These are phyloP conservation scores for Sebastes melanostomus DNA, from an alignment of 2,797 vertebrate genomes.

Conservation along the genomic window DNA sequence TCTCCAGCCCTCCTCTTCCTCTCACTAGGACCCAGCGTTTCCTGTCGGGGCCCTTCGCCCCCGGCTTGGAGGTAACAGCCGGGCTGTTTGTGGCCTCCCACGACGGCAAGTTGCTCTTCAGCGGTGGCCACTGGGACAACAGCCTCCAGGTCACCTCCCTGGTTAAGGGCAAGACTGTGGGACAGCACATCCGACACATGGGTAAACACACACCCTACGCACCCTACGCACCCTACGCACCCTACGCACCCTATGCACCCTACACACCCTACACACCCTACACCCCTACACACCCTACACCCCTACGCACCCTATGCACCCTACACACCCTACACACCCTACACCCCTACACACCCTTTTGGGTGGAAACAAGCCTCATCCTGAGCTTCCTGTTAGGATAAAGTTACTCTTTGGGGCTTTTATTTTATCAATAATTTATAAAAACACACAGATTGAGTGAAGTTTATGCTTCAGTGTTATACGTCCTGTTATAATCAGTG, in stretches of 20 bases:
- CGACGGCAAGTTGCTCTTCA: conserved; percentile 95
- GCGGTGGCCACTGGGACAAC: conserved; percentile 97
- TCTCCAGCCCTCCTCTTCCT: neutral
- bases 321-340: too few relatives aligned
- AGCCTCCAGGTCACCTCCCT: conserved; percentile 94
- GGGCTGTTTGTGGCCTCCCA: conserved; percentile 92
- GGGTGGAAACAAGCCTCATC: too few relatives aligned
- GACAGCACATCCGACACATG: conserved; percentile 94
- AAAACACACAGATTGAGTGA: neutral
- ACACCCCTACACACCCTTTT: too few relatives aligned
- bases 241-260: too few relatives aligned
- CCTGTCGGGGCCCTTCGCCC: conserved; percentile 90
- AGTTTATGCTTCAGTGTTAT: neutral
- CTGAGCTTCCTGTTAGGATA: too few relatives aligned
- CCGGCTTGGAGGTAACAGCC: conserved; percentile 86
- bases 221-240: too few relatives aligned
- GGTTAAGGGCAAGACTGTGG: conserved; percentile 90
- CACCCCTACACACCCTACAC: too few relatives aligned
- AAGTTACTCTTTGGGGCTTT: too few relatives aligned
- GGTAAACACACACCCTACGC: conserved; percentile 73
- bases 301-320: too few relatives aligned
- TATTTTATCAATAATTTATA: too few relatives aligned
- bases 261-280: too few relatives aligned
- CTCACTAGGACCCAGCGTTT: conserved; percentile 87
- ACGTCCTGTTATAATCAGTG: neutral